Percentiles rank a stretch among this genome's conserved stretches.
Evolutionary conservation across 2,113 vertebrate species (phyloP).

Genomic region (Fregata magnificens): DNA sequence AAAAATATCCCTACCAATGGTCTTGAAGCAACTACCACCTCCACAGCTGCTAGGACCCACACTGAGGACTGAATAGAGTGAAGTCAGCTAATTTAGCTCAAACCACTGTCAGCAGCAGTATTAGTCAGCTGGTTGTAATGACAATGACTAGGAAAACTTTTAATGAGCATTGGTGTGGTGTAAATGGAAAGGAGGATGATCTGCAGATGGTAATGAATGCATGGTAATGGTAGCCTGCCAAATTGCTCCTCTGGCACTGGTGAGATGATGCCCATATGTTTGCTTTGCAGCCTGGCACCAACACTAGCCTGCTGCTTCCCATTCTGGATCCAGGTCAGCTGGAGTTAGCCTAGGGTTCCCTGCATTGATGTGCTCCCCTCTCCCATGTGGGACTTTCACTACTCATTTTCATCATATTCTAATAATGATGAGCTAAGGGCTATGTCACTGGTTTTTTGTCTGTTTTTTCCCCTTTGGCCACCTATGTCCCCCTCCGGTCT

Average conservation of each 20-base stretch:
- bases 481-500: fast-evolving
- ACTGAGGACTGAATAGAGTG: neutral
- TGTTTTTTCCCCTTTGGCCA: neutral
- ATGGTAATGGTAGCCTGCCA: neutral
- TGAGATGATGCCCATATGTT: neutral
- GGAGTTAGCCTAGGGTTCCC: neutral
- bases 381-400: neutral
- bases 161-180: neutral
- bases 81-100: neutral
- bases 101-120: neutral
- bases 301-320: neutral
- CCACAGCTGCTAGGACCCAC: neutral
- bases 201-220: neutral
- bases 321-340: neutral
- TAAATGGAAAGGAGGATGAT: neutral
- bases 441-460: fast-evolving
- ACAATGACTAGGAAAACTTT: neutral
- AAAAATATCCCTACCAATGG: no score
- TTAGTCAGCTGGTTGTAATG: neutral
- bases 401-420: neutral
- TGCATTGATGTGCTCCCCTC: neutral
- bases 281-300: neutral
- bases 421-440: neutral
- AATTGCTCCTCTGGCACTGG: neutral
- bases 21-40: neutral